These are phyloP conservation scores for Drosophila repleta DNA, from an alignment of 1,140 invertebrate genomes.

Conservation along the genomic window DNA sequence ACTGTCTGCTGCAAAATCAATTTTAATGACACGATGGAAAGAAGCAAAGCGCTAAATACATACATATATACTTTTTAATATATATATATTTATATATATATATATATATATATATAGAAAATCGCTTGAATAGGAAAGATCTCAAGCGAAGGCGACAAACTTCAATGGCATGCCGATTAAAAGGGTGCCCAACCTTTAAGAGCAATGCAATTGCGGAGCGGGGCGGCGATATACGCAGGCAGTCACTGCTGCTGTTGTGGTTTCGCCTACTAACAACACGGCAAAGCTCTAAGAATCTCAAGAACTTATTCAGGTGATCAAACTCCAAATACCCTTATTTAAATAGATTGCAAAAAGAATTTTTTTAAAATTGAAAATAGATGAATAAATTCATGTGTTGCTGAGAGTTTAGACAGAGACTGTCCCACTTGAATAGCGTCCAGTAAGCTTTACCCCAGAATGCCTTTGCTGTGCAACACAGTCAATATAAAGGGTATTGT, in stretches of 20 bases:
- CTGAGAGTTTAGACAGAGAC: no score
- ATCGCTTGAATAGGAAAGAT: constrained; percentile 44
- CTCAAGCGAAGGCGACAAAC: constrained; percentile 46
- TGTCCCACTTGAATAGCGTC: no score
- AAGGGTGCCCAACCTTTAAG: constrained; percentile 20
- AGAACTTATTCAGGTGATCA: neutral
- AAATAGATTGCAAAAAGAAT: no score
- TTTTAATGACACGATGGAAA: constrained; percentile 73
- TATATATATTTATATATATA: constrained; percentile 20
- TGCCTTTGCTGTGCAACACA: neutral
- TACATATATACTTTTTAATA: neutral
- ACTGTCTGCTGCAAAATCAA: constrained; percentile 64
- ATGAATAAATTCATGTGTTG: no score
- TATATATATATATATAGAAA: constrained; percentile 30
- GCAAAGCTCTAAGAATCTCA: neutral
- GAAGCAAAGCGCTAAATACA: constrained; percentile 34
- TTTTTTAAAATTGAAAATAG: no score
- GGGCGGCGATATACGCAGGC: no score
- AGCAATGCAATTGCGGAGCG: constrained; percentile 11
- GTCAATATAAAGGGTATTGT: neutral
- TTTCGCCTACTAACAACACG: neutral
- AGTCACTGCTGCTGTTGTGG: constrained; percentile 21
- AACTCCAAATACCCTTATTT: constrained; percentile 11
- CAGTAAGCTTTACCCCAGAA: neutral
- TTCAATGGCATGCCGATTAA: constrained; percentile 70